Evolutionary conservation across 2,888 invertebrate species (phyloP).

Genomic region (Drosophila birchii): DNA sequence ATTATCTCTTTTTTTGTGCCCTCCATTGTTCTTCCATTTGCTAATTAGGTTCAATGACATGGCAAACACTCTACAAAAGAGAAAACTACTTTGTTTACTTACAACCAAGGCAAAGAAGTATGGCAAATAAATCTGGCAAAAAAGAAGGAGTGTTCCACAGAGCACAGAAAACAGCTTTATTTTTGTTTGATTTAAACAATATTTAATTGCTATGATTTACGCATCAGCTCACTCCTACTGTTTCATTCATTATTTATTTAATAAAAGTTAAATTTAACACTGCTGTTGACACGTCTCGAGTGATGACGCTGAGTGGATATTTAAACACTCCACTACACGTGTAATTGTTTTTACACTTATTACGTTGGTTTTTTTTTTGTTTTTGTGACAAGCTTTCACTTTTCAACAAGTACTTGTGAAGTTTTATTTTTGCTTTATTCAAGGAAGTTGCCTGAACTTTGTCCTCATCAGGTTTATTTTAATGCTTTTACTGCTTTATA

Average conservation of each 20-base stretch:
- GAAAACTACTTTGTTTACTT: slow-evolving; percentile 29
- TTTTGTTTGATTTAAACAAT: slow-evolving; percentile 12
- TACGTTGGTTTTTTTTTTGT: slow-evolving; percentile 8
- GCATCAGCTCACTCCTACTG: neutral
- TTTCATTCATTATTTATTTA: slow-evolving; percentile 12
- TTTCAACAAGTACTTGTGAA: slow-evolving; percentile 9
- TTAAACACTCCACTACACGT: slow-evolving; percentile 11
- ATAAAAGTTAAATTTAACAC: slow-evolving; percentile 18
- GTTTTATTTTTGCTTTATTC: neutral
- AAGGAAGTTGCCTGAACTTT: slow-evolving; percentile 10
- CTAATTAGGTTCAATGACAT: slow-evolving; percentile 32
- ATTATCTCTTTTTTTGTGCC: neutral
- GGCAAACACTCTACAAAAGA: slow-evolving; percentile 7
- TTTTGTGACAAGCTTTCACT: slow-evolving; percentile 40
- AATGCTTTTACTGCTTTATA: neutral
- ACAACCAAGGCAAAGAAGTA: slow-evolving; percentile 15
- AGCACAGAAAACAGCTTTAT: neutral
- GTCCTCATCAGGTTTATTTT: slow-evolving; percentile 3
- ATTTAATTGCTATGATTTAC: slow-evolving; percentile 15
- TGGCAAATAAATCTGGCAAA: slow-evolving; percentile 15
- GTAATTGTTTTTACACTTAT: slow-evolving; percentile 36
- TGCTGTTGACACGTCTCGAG: slow-evolving; percentile 8
- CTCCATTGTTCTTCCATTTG: slow-evolving; percentile 14
- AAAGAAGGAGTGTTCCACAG: neutral
- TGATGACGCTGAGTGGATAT: slow-evolving; percentile 7